Base-by-base conservation (phyloP, 2,888 invertebrate genomes). In the Drosophila histrio region DNA sequence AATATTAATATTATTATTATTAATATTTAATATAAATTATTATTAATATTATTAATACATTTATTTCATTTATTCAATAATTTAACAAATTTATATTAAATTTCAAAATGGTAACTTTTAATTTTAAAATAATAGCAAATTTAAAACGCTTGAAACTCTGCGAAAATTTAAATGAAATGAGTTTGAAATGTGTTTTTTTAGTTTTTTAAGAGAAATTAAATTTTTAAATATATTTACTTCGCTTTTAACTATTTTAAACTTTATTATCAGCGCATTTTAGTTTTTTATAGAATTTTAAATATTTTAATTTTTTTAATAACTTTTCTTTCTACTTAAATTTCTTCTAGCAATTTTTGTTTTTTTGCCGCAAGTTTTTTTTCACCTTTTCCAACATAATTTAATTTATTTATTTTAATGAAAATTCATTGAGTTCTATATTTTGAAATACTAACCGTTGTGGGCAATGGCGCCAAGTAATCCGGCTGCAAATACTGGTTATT, bases 401-500 rank as follows among this genome's bases (percentile, higher is more conserved):
- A 32, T 32, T 50, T 7, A 2, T 39, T 56, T 30, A n/a, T n/a
- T n/a, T n/a, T n/a, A n/a, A n/a, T n/a, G n/a, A 0, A 8, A 7
- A 44, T 28, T 58, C 11, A 21, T 19, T 21, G 0, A 28, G n/a
- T 36, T 43, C 13, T 47, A 47, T 36, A 19, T 30, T 49, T 4
- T 3, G 3, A 2, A 54, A 47, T 80, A 95, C 97, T 96, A 94
- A 98, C 98, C 95, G 97, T 96, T 73, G 97, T 97, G 77, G 98
- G 96, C 91, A 98, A 94, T 83, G 98, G 98, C 83, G 97, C 96
- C 90, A 98, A 94, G 93, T 98, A 98, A 94, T 98, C 98, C 92
- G 98, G 98, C 92, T 97, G 97, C 86, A 98, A 93, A 92, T 98
- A 98, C 93, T 98, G 98, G 93, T 97, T 97, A 89, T 96, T 96